Percentiles rank a stretch among this genome's conserved stretches.
These are phyloP conservation scores for Pseudobourletiella spinata DNA, from an alignment of 1,140 invertebrate genomes.

Conservation along the genomic window DNA sequence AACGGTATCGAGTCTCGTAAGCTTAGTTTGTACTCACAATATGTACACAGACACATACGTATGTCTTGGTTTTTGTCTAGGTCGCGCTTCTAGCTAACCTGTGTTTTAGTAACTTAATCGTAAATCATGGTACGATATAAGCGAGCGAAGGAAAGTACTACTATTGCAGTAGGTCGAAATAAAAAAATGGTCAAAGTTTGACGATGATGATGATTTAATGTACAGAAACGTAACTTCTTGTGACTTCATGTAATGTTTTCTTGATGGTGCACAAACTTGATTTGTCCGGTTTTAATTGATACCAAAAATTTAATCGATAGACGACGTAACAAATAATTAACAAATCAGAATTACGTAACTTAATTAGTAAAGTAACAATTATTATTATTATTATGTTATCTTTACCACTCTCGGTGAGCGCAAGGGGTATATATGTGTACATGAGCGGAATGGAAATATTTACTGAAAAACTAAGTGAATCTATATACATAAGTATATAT, in stretches of 20 bases:
- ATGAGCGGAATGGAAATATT: no score
- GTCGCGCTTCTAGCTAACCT: not conserved
- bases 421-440: no score
- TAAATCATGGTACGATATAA: not conserved
- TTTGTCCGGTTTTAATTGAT: constrained; percentile 33
- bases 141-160: no score
- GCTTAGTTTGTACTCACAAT: no score
- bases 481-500: no score
- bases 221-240: not conserved
- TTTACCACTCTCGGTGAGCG: no score
- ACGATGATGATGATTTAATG: not conserved
- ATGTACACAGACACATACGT: no score
- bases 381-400: no score
- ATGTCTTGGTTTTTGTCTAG: not conserved
- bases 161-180: not conserved
- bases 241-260: constrained; percentile 2
- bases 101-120: not conserved
- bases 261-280: constrained; percentile 33
- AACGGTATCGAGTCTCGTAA: not conserved
- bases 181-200: not conserved
- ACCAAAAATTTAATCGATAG: constrained; percentile 32
- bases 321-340: not conserved
- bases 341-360: not conserved
- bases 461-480: no score
- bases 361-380: no score